Percentiles rank a stretch among this genome's conserved stretches.
Evolutionary conservation across 2,888 invertebrate genomes (phyloP).

Genomic region (Chesias legatella): DNA sequence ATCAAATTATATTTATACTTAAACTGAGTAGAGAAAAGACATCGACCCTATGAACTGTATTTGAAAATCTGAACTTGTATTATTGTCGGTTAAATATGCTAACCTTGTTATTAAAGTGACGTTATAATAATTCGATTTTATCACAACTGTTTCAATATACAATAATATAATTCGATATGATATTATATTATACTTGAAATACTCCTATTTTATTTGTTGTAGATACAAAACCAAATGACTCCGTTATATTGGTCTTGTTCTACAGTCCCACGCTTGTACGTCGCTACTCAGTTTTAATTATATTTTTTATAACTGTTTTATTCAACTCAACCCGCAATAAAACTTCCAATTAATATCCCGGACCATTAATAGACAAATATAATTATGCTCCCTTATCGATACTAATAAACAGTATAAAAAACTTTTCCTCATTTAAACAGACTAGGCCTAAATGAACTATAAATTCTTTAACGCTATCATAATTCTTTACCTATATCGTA

Average conservation of each 20-base stretch:
- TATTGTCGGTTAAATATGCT: too few species aligned
- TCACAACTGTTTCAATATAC: too few species aligned
- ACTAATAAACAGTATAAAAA: conserved; percentile 41
- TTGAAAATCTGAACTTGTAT: too few species aligned
- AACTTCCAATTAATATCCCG: conserved; percentile 22
- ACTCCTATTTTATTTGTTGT: not conserved
- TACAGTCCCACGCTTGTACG: conserved; percentile 18
- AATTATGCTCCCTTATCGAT: conserved; percentile 44
- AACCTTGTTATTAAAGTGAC: too few species aligned
- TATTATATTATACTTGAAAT: too few species aligned
- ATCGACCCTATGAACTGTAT: too few species aligned
- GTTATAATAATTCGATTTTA: too few species aligned
- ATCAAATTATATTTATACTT: too few species aligned
- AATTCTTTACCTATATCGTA: conserved; percentile 27
- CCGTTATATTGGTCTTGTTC: not conserved
- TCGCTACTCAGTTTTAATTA: conserved; percentile 15
- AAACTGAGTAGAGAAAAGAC: too few species aligned
- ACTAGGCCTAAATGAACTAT: conserved; percentile 41
- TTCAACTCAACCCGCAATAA: conserved; percentile 20
- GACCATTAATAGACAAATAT: conserved; percentile 38
- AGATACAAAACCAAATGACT: not conserved
- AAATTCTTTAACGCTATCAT: conserved; percentile 56
- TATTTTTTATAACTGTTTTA: conserved; percentile 23
- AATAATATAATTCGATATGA: too few species aligned
- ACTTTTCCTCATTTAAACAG: conserved; percentile 43